Base-by-base conservation (phyloP, 1,140 invertebrate genomes). In the Scaptomyza graminum region DNA sequence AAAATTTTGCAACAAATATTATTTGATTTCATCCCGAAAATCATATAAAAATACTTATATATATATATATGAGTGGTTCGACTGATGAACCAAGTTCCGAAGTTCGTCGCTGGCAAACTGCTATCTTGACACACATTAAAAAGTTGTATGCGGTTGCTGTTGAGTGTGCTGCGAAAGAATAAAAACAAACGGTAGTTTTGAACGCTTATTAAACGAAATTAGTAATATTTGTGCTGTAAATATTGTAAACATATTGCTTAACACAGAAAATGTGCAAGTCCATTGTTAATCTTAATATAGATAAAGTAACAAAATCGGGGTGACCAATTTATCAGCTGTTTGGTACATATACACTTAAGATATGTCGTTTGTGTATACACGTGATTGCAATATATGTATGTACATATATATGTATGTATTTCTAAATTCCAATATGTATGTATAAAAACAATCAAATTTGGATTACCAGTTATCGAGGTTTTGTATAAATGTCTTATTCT, bases 261-360 rank as follows among this genome's bases (percentile, higher is more conserved):
- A 18, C 22, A 37, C 16, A 5, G 6, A 56, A 56, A 5, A 1
- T 9, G 0, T 9, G 12, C 25, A 28, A 1, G 13, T 44, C 3
- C 5, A 34, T 9, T 2, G 5, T 15, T n/a, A 52, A 39, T 25
- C 11, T 9, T n/a, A 28, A 61, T 8, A 31, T 2, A 3, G 12
- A 55, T 46, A 18, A 46, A 8, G n/a, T 44, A 28, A 22, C 16
- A 15, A 22, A 22, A 34, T 22, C 25, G 31, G 52, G 41, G 18
- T 72, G 50, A 16, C 25, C 31, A 43, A 67, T 54, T 67, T 60
- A 72, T 72, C 69, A 72, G 69, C 69, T 72, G 69, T 67, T 66
- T 72, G 18, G 11, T 11, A 49, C 54, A 52, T 37, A 55, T 7
- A 69, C 43, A 61, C 16, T 56, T n/a, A 52, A 51, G 41, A 51